Evolutionary conservation across 2,888 invertebrate genomes (phyloP).

Genomic region (Hirtodrosophila trivittata): DNA sequence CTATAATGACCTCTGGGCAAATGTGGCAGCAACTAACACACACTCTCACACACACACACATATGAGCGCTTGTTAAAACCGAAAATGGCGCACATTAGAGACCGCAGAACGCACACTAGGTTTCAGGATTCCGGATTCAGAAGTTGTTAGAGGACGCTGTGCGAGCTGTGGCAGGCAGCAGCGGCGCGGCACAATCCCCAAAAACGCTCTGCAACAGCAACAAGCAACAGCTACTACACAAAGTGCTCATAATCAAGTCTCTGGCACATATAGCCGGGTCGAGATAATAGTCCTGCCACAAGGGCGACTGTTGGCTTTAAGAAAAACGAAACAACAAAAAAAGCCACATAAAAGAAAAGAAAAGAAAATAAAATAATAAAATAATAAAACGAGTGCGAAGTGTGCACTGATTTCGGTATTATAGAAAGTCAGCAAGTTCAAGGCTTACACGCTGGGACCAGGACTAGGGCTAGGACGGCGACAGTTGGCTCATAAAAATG

Average conservation of each 20-base stretch:
- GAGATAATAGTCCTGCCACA: constrained; percentile 13
- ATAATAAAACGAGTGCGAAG: constrained; percentile 31
- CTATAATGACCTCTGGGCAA: constrained; percentile 75
- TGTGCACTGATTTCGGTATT: constrained; percentile 55
- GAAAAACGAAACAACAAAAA: constrained; percentile 34
- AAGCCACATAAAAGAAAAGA: constrained; percentile 10
- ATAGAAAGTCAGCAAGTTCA: constrained; percentile 66
- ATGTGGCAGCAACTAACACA: constrained; percentile 39
- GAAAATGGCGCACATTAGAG: constrained; percentile 77
- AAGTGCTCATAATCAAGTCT: constrained; percentile 65
- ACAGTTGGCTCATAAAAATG: constrained; percentile 56
- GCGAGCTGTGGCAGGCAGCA: constrained; percentile 38
- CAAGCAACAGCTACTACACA: constrained; percentile 26
- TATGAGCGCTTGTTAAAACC: constrained; percentile 58
- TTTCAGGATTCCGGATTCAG: constrained; percentile 6
- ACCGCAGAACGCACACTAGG: constrained; percentile 59
- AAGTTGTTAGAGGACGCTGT: constrained; percentile 39
- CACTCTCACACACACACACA: constrained; percentile 20
- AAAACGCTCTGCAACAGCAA: constrained; percentile 6
- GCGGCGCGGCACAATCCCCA: background rate
- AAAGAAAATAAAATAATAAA: constrained; percentile 42
- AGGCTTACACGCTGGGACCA: constrained; percentile 38
- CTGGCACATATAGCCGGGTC: background rate
- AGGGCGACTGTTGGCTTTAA: constrained; percentile 13
- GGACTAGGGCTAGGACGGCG: too few relatives aligned